Conservation (phyloP, 1,140 invertebrate species). For the Lepidurus apus region DNA sequence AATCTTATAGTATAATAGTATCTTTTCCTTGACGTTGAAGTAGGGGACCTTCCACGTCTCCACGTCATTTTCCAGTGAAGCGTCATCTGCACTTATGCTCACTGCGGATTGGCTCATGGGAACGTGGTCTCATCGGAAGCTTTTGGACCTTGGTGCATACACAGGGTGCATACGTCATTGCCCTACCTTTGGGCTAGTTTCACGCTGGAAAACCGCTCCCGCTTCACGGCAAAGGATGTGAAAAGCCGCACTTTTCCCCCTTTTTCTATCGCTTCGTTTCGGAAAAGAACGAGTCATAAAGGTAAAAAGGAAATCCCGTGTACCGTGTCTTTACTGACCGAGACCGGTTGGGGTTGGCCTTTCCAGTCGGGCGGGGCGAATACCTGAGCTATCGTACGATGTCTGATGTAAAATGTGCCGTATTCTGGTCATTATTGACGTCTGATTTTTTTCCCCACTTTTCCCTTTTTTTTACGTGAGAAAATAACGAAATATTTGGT, state of each 20-base stretch:
- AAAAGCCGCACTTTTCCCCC: slow-evolving; percentile 1
- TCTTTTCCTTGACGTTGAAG: not conserved
- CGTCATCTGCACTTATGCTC: not conserved
- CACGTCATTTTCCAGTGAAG: not conserved
- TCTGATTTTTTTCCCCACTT: not conserved
- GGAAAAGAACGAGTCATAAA: not conserved
- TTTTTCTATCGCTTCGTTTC: not conserved
- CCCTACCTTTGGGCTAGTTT: slow-evolving; percentile 18
- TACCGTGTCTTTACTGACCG: not conserved
- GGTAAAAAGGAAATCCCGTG: slow-evolving; percentile 10
- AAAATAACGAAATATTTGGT: not conserved
- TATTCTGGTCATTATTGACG: not conserved
- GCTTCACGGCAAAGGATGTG: not conserved
- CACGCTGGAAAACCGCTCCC: not conserved
- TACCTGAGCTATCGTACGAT: slow-evolving; percentile 3
- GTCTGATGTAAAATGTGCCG: not conserved
- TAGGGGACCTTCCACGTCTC: not conserved
- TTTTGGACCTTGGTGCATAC: too few species aligned
- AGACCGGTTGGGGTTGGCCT: not conserved
- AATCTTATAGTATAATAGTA: not conserved
- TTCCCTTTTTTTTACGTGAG: not conserved
- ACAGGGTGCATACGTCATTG: not conserved
- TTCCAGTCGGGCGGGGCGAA: slow-evolving; percentile 7
- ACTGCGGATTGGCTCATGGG: not conserved
- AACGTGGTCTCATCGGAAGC: not conserved